Conservation (phyloP, 2,113 vertebrate genomes). For the Megaceryle torquata region DNA sequence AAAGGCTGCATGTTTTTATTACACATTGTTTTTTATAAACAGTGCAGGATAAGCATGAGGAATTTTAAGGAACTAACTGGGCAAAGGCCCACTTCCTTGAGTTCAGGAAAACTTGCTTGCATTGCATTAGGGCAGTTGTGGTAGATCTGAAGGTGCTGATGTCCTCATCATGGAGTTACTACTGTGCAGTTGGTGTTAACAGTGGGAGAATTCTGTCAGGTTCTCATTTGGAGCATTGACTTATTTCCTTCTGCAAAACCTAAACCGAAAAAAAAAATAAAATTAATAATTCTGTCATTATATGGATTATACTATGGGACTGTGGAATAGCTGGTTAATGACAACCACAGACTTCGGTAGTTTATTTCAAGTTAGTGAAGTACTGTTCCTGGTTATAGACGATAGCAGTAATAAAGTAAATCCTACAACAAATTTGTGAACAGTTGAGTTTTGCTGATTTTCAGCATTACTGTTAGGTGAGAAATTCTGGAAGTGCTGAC, state of each 20-base stretch:
- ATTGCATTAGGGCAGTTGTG: neutral
- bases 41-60: neutral
- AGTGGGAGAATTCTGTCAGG: neutral
- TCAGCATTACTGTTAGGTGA: neutral
- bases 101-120: neutral
- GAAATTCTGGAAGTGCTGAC: neutral
- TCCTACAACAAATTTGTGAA: neutral
- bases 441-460: neutral
- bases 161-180: neutral
- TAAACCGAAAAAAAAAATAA: neutral
- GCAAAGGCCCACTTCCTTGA: neutral
- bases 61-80: constrained; percentile 5
- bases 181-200: neutral
- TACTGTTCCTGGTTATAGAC: neutral
- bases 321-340: neutral
- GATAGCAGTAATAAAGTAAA: neutral
- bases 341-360: neutral
- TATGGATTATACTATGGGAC: neutral
- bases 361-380: neutral
- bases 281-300: neutral
- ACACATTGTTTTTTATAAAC: neutral
- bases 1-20: constrained; percentile 49
- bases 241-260: neutral
- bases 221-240: neutral
- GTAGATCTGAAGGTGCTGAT: neutral